Evolutionary conservation across 2,797 vertebrate species (phyloP).

Genomic region (Gastrophryne carolinensis): DNA sequence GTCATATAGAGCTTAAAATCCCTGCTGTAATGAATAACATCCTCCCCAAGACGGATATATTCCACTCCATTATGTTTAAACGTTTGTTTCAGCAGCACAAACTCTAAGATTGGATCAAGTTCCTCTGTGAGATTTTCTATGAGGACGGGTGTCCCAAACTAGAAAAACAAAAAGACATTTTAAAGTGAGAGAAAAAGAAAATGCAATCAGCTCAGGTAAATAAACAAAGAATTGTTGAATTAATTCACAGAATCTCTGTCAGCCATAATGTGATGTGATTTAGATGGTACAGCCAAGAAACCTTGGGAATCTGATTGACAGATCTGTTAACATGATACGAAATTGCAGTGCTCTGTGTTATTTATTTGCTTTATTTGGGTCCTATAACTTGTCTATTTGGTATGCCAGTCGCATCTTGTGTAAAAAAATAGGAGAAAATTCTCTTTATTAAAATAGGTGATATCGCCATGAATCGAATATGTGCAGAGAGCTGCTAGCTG

Average conservation of each 20-base stretch:
- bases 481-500: slow-evolving; percentile 30
- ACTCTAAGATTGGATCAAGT: slow-evolving; percentile 50
- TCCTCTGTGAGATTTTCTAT: slow-evolving; percentile 62
- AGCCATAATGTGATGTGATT: slow-evolving; percentile 50
- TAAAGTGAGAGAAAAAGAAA: slow-evolving; percentile 19
- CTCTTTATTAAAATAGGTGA: slow-evolving; percentile 20
- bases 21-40: slow-evolving; percentile 60
- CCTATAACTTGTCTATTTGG: slow-evolving; percentile 52
- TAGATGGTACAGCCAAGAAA: slow-evolving; percentile 32
- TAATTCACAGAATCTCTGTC: slow-evolving; percentile 39
- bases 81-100: slow-evolving; percentile 55
- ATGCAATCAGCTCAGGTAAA: slow-evolving; percentile 6
- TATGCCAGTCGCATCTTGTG: slow-evolving; percentile 43
- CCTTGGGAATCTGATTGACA: slow-evolving; percentile 56
- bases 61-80: slow-evolving; percentile 58
- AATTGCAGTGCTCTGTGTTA: slow-evolving; percentile 44
- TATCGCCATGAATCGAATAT: slow-evolving; percentile 42
- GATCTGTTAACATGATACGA: slow-evolving; percentile 54
- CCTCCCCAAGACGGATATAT: slow-evolving; percentile 54
- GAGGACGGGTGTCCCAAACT: slow-evolving; percentile 57
- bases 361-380: slow-evolving; percentile 45
- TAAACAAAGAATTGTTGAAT: slow-evolving; percentile 48
- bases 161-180: slow-evolving; percentile 54
- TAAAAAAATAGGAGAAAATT: slow-evolving; percentile 6
- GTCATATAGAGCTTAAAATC: slow-evolving; percentile 64